phyloP scores from a whole-genome alignment of 2,113 vertebrate species.

The Cairina moschata region DNA sequence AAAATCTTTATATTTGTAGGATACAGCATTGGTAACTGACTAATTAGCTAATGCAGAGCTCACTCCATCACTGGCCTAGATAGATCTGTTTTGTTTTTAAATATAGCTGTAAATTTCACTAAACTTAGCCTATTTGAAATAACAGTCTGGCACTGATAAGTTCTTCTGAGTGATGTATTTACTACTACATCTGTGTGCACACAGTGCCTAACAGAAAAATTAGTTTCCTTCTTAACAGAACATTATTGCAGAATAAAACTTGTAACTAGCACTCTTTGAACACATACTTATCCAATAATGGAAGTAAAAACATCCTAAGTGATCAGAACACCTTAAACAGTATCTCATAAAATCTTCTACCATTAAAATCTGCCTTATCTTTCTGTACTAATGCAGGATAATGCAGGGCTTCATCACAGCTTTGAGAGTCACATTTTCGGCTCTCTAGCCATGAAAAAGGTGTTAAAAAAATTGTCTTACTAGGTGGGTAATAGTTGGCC shows the following conservation, averaged over 20 bases:
- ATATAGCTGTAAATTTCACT: background rate
- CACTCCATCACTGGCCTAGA: background rate
- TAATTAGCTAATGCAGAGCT: background rate
- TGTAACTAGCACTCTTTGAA: background rate
- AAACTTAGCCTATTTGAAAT: background rate
- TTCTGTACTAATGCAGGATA: background rate
- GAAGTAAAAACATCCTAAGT: background rate
- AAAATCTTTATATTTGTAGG: background rate
- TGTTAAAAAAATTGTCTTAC: background rate
- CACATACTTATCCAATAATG: background rate
- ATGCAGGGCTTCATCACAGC: background rate
- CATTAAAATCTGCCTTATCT: background rate
- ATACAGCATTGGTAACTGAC: background rate
- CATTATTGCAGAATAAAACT: background rate
- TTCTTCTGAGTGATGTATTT: background rate
- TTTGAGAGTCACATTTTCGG: background rate
- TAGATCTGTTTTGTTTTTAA: background rate
- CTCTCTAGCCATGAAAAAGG: background rate
- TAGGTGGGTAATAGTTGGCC: background rate
- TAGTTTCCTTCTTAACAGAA: background rate
- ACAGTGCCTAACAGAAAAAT: background rate
- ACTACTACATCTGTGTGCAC: background rate
- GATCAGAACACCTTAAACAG: background rate
- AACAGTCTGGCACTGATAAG: background rate
- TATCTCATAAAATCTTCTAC: background rate